phyloP scores from a whole-genome alignment of 1,140 invertebrate genomes.

The Phymastichus coffea region DNA sequence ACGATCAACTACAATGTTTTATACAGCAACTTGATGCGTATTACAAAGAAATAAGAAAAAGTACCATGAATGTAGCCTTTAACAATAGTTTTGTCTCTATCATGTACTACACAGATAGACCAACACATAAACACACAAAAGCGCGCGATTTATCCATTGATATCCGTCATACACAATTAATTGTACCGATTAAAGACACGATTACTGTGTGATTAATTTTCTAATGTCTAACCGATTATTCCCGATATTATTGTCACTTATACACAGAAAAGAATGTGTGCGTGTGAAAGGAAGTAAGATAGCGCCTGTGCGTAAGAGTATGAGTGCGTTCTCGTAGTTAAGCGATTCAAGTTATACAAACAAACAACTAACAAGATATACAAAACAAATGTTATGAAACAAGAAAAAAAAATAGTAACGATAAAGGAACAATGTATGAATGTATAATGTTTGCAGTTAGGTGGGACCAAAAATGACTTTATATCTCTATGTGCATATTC shows the following conservation, averaged over 20 bases:
- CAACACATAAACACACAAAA: constrained; percentile 12
- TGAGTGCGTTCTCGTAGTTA: constrained; percentile 29
- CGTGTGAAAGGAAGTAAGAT: background rate
- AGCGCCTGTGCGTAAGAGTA: background rate
- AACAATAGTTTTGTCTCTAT: constrained; percentile 23
- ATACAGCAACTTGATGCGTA: too few species aligned
- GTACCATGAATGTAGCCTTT: constrained; percentile 9
- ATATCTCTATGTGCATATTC: constrained; percentile 58
- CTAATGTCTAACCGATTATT: constrained; percentile 14
- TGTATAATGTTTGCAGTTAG: constrained; percentile 58
- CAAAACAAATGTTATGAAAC: constrained; percentile 21
- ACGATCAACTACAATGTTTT: too few species aligned
- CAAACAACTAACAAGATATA: constrained; percentile 33
- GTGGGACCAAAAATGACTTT: constrained; percentile 60
- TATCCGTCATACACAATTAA: constrained; percentile 17
- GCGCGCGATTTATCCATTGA: constrained; percentile 22
- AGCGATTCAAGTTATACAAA: constrained; percentile 28
- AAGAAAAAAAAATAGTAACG: constrained; percentile 32
- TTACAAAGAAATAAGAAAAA: too few species aligned
- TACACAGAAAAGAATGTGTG: constrained; percentile 4
- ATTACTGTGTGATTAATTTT: constrained; percentile 7
- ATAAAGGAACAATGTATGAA: constrained; percentile 41
- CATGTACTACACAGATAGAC: constrained; percentile 18
- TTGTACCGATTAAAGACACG: constrained; percentile 12
- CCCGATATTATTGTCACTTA: constrained; percentile 18